Conservation (phyloP, 1,140 invertebrate genomes). For the Drosophila nigrodunni region DNA sequence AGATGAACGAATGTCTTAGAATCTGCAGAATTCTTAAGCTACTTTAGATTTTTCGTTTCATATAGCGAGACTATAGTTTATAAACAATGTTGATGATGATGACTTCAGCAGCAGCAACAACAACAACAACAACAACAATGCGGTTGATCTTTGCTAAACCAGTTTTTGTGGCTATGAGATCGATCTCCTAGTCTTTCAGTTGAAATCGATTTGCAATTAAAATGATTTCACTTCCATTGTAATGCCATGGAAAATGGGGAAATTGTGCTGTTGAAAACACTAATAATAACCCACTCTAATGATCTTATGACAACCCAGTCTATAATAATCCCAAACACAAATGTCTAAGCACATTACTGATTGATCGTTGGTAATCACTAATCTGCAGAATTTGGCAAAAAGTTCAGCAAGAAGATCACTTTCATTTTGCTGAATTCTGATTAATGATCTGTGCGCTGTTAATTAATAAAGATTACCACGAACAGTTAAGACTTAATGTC, state of each 20-base stretch:
- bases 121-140: conserved; percentile 9
- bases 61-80: conserved; percentile 2
- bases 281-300: conserved; percentile 27
- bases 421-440: not conserved
- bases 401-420: not conserved
- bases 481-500: no score
- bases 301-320: not conserved
- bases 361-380: conserved; percentile 33
- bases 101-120: not conserved
- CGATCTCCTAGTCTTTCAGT: conserved; percentile 14
- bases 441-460: no score
- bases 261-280: conserved; percentile 13
- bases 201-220: conserved; percentile 73
- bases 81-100: not conserved
- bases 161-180: conserved; percentile 57
- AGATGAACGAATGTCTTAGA: conserved; percentile 78
- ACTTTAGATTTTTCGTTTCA: not conserved
- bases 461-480: no score
- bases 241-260: conserved; percentile 32
- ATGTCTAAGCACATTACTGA: conserved; percentile 32
- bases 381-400: not conserved
- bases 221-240: conserved; percentile 76
- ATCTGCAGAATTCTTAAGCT: conserved; percentile 31
- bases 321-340: conserved; percentile 17
- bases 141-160: conserved; percentile 56